A percentile compares a stretch with the other conserved stretches of the same genome.
Conservation (phyloP, 2,888 invertebrate species). For the Graphium colonna region DNA sequence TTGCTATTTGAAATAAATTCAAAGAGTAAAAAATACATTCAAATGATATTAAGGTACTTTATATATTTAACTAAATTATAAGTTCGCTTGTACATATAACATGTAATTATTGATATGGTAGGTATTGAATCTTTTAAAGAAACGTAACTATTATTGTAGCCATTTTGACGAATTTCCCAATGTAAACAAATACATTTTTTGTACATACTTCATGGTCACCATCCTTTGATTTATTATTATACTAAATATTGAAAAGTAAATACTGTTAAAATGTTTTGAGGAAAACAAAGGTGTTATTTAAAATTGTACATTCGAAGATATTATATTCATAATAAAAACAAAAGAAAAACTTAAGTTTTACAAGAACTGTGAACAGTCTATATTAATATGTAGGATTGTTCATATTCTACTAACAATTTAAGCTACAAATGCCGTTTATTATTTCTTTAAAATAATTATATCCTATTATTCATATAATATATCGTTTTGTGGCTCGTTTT, state of each 20-base stretch:
- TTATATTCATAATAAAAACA: neutral
- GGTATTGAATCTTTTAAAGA: neutral
- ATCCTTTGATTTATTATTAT: slow-evolving; percentile 1
- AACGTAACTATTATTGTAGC: neutral
- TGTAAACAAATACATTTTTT: neutral
- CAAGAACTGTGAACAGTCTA: neutral
- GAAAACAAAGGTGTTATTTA: neutral
- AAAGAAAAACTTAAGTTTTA: neutral
- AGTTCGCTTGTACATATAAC: too few relatives aligned
- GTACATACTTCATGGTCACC: neutral
- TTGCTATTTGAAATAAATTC: too few relatives aligned
- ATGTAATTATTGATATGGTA: too few relatives aligned
- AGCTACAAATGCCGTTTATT: neutral
- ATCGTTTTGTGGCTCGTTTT: neutral
- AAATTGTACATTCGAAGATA: neutral
- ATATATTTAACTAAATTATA: too few relatives aligned
- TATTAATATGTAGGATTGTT: neutral
- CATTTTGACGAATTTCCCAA: neutral
- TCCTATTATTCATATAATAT: neutral
- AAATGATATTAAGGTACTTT: too few relatives aligned
- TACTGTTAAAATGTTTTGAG: slow-evolving; percentile 1
- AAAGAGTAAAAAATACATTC: too few relatives aligned
- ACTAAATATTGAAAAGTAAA: slow-evolving; percentile 8
- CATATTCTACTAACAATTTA: neutral
- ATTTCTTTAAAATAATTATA: neutral